Conservation (phyloP, 2,797 vertebrate genomes). For the Chanos chanos region DNA sequence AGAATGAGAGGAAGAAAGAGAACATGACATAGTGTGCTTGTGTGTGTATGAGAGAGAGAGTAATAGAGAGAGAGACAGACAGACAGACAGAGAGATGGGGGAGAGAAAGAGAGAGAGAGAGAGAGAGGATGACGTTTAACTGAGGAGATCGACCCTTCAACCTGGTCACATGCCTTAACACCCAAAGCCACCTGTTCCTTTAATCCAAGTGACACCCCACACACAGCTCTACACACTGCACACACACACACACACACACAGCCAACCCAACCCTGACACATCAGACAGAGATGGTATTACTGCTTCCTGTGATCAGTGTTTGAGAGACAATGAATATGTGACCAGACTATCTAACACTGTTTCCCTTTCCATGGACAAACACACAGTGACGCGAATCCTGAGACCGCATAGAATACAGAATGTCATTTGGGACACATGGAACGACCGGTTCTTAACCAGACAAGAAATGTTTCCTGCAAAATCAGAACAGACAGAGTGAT, state of each 20-base stretch:
- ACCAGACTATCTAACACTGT: constrained; percentile 18
- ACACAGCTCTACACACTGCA: too few relatives aligned
- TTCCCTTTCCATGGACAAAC: constrained; percentile 18
- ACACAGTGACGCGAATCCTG: neutral
- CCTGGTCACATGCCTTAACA: too few relatives aligned
- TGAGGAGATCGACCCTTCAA: neutral
- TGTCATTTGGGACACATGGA: neutral
- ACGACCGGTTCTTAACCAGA: neutral
- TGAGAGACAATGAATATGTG: too few relatives aligned
- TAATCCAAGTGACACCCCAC: neutral
- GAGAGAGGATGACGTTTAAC: neutral
- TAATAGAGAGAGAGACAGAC: neutral
- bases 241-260: too few relatives aligned
- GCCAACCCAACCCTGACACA: too few relatives aligned
- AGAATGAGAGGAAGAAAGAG: neutral
- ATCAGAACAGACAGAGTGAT: too few relatives aligned
- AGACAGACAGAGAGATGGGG: neutral
- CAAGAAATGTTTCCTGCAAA: too few relatives aligned
- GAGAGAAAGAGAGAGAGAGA: neutral
- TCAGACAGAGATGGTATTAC: too few relatives aligned
- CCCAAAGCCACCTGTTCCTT: constrained; percentile 4
- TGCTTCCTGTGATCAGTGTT: too few relatives aligned
- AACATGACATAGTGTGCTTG: too few relatives aligned
- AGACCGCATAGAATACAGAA: neutral
- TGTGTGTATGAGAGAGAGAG: neutral